Base-by-base conservation (phyloP, 2,797 vertebrate genomes). In the Momotus momota region DNA sequence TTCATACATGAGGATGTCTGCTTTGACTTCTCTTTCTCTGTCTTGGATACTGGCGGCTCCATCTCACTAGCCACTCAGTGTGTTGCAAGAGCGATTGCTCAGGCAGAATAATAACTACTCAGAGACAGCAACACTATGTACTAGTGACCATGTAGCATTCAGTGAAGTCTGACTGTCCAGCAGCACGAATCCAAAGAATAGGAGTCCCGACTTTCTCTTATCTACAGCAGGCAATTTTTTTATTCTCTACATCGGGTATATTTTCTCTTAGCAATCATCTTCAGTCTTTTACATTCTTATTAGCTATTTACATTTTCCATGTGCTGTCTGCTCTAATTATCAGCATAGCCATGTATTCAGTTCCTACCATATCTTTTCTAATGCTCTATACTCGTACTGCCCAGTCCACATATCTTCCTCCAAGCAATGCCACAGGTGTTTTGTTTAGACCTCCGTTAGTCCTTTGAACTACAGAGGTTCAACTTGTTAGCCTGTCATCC, bases 391-490 rank as follows among this genome's bases (percentile, higher is more conserved):
- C 48, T 88, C 1, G 0, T 54, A 11, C 71, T 87, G 87, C 66
- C 58, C 67, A 41, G 75, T 54, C 52, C 52, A 61, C 54, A 9
- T 57, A 86, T 75, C 86, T 94, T 85, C 26, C 75, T 84, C 51
- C 23, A 55, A 79, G 82, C 58, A 77, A 52, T 81, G 88, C 43
- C 70, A 70, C 57, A 92, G 77, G 60, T 96, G 40, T 38, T 90
- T 86, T 2, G 0, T 90, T 90, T 75, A 90, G 92, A 86, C 90
- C 66, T 90, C 66, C 0, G 12, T 57, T 72, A 78, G 89, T 86
- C 83, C 90, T 92, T 86, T 94, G 90, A 93, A 88, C 86, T 81
- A 10, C 52, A 66, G 40, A 72, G n/a, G 40, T 88, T 95, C 83
- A 90, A 83, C 83, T 92, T 57, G n/a, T 96, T 90, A 94, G 66